These are phyloP conservation scores for Stichopus horrens DNA, from an alignment of 53 echinoderm and acorn worm genomes.

Conservation along the genomic window DNA sequence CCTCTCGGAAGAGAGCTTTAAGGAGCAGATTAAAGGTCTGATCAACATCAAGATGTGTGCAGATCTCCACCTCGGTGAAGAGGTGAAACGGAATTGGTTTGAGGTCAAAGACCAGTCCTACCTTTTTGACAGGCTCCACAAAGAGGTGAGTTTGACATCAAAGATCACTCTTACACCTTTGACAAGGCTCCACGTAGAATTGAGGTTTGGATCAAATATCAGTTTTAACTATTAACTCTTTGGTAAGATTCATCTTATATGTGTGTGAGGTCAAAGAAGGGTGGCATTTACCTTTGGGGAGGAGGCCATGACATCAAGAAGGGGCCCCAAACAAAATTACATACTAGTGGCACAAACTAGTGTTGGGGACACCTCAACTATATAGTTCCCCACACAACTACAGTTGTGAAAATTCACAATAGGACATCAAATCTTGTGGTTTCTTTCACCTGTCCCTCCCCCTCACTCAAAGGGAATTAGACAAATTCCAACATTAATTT, in stretches of 20 bases:
- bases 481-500: too few relatives aligned
- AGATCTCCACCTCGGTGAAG: slow-evolving; percentile 80
- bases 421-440: too few relatives aligned
- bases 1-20: slow-evolving; percentile 60
- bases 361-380: too few relatives aligned
- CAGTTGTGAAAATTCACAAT: too few relatives aligned
- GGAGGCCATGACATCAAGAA: too few relatives aligned
- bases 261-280: slow-evolving; percentile 71
- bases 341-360: too few relatives aligned
- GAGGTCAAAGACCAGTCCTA: slow-evolving; percentile 75
- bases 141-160: slow-evolving; percentile 58
- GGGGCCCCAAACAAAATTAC: too few relatives aligned
- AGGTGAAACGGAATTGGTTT: slow-evolving; percentile 91
- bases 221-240: slow-evolving; percentile 58
- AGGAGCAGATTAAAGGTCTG: slow-evolving; percentile 75
- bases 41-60: slow-evolving; percentile 86
- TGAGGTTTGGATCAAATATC: neutral
- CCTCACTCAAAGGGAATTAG: too few relatives aligned
- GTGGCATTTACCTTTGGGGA: too few relatives aligned
- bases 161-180: neutral
- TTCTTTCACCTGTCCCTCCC: too few relatives aligned
- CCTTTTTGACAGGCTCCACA: slow-evolving; percentile 77
- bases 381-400: too few relatives aligned
- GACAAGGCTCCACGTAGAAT: neutral
- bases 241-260: slow-evolving; percentile 69